These are phyloP conservation scores for Apotomis capreana DNA, from an alignment of 2,888 invertebrate genomes.

Conservation along the genomic window DNA sequence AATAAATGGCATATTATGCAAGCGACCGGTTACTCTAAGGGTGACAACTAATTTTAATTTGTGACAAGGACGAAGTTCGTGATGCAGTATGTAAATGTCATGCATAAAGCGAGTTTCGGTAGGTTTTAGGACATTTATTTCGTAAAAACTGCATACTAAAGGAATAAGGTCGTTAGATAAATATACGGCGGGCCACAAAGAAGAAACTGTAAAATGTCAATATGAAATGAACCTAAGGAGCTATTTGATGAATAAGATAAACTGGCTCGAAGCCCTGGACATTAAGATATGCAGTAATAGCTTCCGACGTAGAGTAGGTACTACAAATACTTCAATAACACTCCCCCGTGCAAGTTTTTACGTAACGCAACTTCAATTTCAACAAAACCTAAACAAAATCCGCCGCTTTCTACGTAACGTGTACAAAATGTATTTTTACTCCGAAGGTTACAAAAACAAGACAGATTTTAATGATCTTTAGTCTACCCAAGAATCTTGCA, in stretches of 20 bases:
- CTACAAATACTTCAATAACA: no score
- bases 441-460: conserved; percentile 26
- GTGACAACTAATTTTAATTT: conserved; percentile 49
- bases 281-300: no score
- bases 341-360: no score
- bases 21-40: conserved; percentile 47
- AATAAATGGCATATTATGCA: conserved; percentile 49
- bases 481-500: conserved; percentile 22
- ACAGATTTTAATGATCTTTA: conserved; percentile 13
- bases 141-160: background rate
- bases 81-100: conserved; percentile 34
- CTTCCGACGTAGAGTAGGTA: no score
- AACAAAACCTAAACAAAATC: background rate
- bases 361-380: no score
- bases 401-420: conserved; percentile 2
- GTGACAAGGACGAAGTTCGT: conserved; percentile 52
- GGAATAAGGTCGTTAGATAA: no score
- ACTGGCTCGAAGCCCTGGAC: no score
- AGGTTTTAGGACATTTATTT: background rate
- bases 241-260: no score
- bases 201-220: no score
- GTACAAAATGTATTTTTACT: conserved; percentile 17
- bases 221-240: no score
- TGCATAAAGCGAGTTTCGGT: conserved; percentile 23
- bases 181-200: no score